A percentile compares a stretch with the other conserved stretches of the same genome.
These are phyloP conservation scores for Heliothis virescens DNA, from an alignment of 1,140 invertebrate genomes.

Conservation along the genomic window DNA sequence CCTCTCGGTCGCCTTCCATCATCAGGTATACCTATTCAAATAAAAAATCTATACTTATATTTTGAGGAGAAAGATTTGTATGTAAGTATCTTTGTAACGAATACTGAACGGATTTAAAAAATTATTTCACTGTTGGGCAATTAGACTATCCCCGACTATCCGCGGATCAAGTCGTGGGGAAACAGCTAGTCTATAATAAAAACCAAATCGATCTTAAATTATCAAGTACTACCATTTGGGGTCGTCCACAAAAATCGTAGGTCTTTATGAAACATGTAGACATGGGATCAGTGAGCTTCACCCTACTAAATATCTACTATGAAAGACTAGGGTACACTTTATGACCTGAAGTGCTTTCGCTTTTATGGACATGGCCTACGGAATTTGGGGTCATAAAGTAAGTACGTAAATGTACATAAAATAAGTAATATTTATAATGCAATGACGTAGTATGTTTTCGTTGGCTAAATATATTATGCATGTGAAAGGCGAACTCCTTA, in stretches of 20 bases:
- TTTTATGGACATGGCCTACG: conserved; percentile 23
- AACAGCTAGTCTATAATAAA: too few relatives aligned
- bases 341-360: conserved; percentile 33
- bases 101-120: too few relatives aligned
- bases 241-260: conserved; percentile 10
- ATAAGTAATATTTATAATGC: conserved; percentile 5
- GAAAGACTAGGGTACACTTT: conserved; percentile 36
- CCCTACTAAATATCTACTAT: conserved; percentile 32
- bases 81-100: too few relatives aligned
- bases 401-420: conserved; percentile 37
- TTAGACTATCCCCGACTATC: too few relatives aligned
- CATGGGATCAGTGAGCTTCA: conserved; percentile 6
- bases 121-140: too few relatives aligned
- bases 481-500: neutral
- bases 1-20: too few relatives aligned
- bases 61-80: too few relatives aligned
- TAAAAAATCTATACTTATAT: too few relatives aligned
- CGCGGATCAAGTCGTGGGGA: too few relatives aligned
- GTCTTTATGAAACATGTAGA: conserved; percentile 22
- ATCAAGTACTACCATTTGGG: neutral
- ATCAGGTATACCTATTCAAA: too few relatives aligned
- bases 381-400: conserved; percentile 26
- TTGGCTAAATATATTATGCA: neutral
- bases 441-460: neutral
- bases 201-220: neutral